Evolutionary conservation across 1,140 invertebrate genomes (phyloP).

Genomic region (Chymomyza costata): DNA sequence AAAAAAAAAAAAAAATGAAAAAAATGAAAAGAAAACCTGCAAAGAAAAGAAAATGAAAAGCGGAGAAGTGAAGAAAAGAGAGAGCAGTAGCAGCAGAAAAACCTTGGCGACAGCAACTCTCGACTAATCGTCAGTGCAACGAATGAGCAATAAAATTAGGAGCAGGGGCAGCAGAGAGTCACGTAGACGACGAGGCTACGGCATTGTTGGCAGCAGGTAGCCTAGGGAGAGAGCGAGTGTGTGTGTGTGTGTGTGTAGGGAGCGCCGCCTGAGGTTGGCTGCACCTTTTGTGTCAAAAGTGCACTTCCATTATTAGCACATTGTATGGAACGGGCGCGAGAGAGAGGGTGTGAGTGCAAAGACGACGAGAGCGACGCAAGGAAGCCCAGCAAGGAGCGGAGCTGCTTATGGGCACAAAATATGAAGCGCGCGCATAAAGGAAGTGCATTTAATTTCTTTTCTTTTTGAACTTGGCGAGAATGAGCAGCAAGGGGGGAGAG

Average conservation of each 20-base stretch:
- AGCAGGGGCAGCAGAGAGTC: background rate
- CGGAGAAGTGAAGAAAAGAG: too few species aligned
- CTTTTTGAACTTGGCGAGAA: conserved; percentile 35
- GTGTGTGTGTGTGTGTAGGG: too few species aligned
- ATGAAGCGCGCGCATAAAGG: conserved; percentile 59
- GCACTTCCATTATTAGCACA: conserved; percentile 70
- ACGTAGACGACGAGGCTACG: background rate
- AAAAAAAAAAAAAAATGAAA: too few species aligned
- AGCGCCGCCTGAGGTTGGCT: background rate
- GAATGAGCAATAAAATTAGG: conserved; percentile 61
- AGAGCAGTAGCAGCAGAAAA: background rate
- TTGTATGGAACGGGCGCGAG: conserved; percentile 29
- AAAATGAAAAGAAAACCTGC: background rate
- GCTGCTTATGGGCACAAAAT: conserved; percentile 30
- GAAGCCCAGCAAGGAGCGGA: too few species aligned
- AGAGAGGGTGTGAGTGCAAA: background rate
- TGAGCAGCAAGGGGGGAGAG: background rate
- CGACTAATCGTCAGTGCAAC: conserved; percentile 61
- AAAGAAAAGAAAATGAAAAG: too few species aligned
- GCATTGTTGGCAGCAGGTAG: conserved; percentile 49
- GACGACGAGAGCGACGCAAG: background rate
- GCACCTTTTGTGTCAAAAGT: conserved; percentile 69
- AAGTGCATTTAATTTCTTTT: conserved; percentile 73
- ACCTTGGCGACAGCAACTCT: conserved; percentile 18
- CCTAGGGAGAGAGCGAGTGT: conserved; percentile 1